Base-by-base conservation (phyloP, 1,140 invertebrate genomes). In the Lordiphosa stackelbergi region DNA sequence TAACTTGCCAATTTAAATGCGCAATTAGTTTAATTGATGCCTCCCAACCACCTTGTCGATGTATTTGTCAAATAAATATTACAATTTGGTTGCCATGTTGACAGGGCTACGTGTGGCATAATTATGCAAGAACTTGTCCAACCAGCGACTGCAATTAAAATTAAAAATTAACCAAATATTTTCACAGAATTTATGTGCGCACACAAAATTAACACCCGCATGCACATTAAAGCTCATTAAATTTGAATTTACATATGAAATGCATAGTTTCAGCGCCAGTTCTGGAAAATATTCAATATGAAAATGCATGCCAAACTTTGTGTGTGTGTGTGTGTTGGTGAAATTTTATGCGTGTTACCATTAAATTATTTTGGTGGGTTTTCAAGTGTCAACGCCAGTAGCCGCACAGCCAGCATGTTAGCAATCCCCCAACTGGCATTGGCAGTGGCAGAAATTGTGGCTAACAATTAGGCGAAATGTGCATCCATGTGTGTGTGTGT, bases 141-240 rank as follows among this genome's bases (percentile, higher is more conserved):
- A 81, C 75, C 75, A 79, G 75, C 72, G 53, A 75, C 59, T 42
- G 66, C 75, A 79, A 79, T 79, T 75, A 81, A 79, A 79, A 79
- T 81, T 79, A 75, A 79, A 79, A 79, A 79, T 79, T 81, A 71
- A 81, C 75, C 68, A 75, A 79, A 79, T 74, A 81, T 81, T 66
- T 66, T 55, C 49, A 38, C 56, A 40, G 38, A 49, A 69, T 60
- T 52, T 54, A 51, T 34, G 13, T 49, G 42, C 35, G 43, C 64
- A 46, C 53, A 56, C 45, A 46, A 28, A 56, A 73, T 69, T 73
- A 73, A 74, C 66, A 66, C 66, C 56, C 66, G 31, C 54, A 16
- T 36, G 49, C 46, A 36, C 46, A 45, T 47, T 81, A 79, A 79
- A 68, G 73, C 75, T 81, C 75, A 79, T 79, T 79, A 81, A 75